These are phyloP conservation scores for Drosophila chauvacae DNA, from an alignment of 1,140 invertebrate species.

Conservation along the genomic window DNA sequence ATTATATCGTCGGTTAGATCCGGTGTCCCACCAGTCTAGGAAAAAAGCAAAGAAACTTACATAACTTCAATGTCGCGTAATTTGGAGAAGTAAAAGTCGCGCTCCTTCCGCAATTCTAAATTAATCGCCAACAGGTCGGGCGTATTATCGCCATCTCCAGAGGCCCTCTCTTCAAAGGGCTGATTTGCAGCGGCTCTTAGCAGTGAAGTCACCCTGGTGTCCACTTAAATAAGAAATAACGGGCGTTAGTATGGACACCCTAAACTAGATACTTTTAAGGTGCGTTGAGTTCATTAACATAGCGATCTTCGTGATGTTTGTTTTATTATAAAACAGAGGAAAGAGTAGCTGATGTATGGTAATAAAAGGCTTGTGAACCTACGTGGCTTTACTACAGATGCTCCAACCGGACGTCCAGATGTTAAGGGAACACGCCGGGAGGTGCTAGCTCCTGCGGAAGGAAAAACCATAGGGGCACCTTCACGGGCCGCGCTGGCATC, in stretches of 20 bases:
- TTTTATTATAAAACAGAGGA: too few species aligned
- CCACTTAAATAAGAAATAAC: constrained; percentile 59
- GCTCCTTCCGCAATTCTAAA: constrained; percentile 97
- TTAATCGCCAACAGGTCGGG: constrained; percentile 91
- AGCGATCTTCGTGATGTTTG: too few species aligned
- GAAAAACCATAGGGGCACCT: constrained; percentile 74
- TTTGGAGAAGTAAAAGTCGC: constrained; percentile 99
- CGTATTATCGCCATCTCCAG: background rate
- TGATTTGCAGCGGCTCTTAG: constrained; percentile 10
- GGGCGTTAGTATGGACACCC: too few species aligned
- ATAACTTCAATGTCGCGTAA: constrained; percentile 98
- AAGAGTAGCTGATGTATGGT: too few species aligned
- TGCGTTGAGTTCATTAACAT: background rate
- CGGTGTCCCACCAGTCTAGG: too few species aligned
- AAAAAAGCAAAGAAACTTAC: constrained; percentile 58
- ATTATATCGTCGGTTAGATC: background rate
- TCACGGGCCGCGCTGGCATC: constrained; percentile 2
- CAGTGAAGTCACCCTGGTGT: constrained; percentile 85
- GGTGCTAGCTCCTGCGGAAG: constrained; percentile 57
- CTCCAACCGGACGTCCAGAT: constrained; percentile 79
- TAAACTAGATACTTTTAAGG: background rate
- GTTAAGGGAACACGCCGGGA: constrained; percentile 68
- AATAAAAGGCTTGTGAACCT: too few species aligned
- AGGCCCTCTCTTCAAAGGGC: background rate
- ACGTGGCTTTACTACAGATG: background rate